A percentile compares a stretch with the other conserved stretches of the same genome.
These are phyloP conservation scores for Anagrus nilaparvatae DNA, from an alignment of 1,140 invertebrate species.

Conservation along the genomic window DNA sequence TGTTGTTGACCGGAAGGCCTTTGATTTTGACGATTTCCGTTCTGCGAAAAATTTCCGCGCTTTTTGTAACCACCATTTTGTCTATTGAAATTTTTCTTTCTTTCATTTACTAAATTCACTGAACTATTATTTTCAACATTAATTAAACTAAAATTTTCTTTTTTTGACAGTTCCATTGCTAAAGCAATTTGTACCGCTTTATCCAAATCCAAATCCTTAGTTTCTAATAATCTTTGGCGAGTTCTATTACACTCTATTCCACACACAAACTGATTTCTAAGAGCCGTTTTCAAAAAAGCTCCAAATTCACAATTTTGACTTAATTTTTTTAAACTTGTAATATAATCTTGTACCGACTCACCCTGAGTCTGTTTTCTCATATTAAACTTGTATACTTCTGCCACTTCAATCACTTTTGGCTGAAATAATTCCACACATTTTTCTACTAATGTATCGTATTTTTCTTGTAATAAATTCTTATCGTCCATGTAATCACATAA, in stretches of 20 bases:
- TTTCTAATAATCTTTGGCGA: slow-evolving; percentile 9
- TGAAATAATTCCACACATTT: slow-evolving; percentile 11
- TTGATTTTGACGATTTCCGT: no score
- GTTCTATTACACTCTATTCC: not conserved
- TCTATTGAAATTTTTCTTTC: not conserved
- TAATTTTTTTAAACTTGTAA: slow-evolving; percentile 2
- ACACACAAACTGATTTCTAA: slow-evolving; percentile 10
- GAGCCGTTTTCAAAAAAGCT: not conserved
- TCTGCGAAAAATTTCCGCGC: no score
- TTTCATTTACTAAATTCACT: not conserved
- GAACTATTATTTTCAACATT: not conserved
- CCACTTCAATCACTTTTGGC: slow-evolving; percentile 14
- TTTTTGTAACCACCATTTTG: no score
- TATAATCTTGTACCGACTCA: slow-evolving; percentile 14
- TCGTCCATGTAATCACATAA: slow-evolving; percentile 9
- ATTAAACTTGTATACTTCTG: slow-evolving; percentile 17
- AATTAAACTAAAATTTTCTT: not conserved
- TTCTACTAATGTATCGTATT: not conserved
- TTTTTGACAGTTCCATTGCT: slow-evolving; percentile 1
- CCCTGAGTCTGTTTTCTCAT: slow-evolving; percentile 13
- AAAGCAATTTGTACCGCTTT: not conserved
- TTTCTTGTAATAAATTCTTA: not conserved
- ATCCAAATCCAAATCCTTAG: not conserved
- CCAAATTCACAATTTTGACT: not conserved
- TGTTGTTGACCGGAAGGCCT: no score